phyloP scores from a whole-genome alignment of 2,113 vertebrate species.

The Oceanodroma tethys region DNA sequence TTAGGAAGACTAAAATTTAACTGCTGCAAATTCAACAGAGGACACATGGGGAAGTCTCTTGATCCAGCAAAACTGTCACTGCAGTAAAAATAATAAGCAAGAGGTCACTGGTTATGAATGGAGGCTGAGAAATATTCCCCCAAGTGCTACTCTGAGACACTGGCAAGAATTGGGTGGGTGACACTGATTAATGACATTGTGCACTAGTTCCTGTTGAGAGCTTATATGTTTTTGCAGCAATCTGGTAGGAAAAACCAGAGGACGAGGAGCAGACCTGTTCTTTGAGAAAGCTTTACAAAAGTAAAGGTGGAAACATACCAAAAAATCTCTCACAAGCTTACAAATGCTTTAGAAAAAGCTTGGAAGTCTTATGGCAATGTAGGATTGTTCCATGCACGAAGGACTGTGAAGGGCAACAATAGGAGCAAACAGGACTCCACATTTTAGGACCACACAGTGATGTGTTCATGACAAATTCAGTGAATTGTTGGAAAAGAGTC shows the following conservation, averaged over 20 bases:
- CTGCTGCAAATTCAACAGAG: background rate
- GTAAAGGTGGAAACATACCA: background rate
- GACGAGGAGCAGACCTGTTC: background rate
- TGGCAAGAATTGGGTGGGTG: background rate
- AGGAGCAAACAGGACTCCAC: background rate
- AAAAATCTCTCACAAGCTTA: background rate
- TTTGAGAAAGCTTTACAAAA: background rate
- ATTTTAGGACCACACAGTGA: background rate
- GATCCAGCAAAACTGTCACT: background rate
- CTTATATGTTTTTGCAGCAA: background rate
- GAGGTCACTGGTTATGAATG: slow-evolving; percentile 3
- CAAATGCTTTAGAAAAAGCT: background rate
- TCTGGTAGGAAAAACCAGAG: background rate
- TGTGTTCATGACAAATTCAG: background rate
- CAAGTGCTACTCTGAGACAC: background rate
- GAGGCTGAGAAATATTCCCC: background rate
- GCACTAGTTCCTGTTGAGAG: background rate
- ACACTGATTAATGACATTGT: background rate
- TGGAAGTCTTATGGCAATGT: background rate
- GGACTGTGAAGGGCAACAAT: background rate
- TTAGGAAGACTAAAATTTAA: background rate
- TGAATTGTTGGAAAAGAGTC: background rate
- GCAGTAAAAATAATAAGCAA: background rate
- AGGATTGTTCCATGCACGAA: background rate
- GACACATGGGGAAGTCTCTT: background rate